These are phyloP conservation scores for Pseudolaguvia tuberculata DNA, from an alignment of 2,113 vertebrate species.

Conservation along the genomic window DNA sequence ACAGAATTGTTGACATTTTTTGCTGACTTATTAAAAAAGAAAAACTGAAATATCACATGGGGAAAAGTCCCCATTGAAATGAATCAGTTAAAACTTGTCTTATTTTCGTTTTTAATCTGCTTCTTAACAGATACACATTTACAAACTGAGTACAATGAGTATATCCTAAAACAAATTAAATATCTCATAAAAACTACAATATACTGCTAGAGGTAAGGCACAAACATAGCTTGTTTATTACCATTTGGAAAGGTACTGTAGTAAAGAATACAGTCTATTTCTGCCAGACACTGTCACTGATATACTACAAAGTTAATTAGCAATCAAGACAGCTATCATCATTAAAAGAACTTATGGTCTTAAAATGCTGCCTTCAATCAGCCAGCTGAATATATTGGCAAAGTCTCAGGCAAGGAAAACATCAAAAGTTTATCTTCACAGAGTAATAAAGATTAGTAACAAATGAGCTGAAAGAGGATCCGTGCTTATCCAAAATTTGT, in stretches of 20 bases:
- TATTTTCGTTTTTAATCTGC: background rate
- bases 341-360: conserved; percentile 14
- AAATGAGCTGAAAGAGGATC: conserved; percentile 55
- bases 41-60: no score
- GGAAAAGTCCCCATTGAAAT: no score
- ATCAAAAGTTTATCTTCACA: conserved; percentile 49
- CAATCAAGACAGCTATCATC: conserved; percentile 25
- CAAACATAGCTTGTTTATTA: background rate
- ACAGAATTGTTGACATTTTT: no score
- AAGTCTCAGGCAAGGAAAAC: conserved; percentile 52
- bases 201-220: background rate
- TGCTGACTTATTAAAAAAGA: no score
- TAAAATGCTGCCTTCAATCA: conserved; percentile 45
- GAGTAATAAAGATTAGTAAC: conserved; percentile 60
- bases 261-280: background rate
- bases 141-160: background rate
- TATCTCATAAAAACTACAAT: background rate
- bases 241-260: no score
- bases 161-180: background rate
- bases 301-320: conserved; percentile 22
- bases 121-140: background rate
- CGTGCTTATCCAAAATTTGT: conserved; percentile 49
- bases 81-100: background rate
- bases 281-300: conserved; percentile 15
- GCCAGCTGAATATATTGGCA: conserved; percentile 46